Percentiles rank a stretch among this genome's conserved stretches.
phyloP scores from a whole-genome alignment of 2,113 vertebrate species.

The Notechis scutatus region DNA sequence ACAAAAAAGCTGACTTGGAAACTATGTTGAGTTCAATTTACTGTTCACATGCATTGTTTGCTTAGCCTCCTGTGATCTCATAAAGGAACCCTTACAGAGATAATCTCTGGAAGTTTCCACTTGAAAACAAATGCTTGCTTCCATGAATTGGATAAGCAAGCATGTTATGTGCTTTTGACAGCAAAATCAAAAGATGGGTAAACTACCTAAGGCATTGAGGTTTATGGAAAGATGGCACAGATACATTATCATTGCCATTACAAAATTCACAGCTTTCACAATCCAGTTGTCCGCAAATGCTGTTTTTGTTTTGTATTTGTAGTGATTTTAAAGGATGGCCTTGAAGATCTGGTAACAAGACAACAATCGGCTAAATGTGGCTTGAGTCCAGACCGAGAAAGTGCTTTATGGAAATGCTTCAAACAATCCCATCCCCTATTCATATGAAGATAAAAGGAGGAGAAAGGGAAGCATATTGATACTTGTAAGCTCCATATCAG shows the following conservation, averaged over 20 bases:
- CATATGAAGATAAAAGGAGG: not conserved
- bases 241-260: not conserved
- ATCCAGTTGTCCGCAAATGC: not conserved
- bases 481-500: not conserved
- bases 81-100: no score
- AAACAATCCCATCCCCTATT: not conserved
- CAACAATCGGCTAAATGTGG: not conserved
- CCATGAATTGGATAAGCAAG: no score
- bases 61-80: not conserved
- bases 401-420: not conserved
- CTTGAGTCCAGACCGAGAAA: not conserved
- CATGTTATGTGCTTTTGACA: not conserved
- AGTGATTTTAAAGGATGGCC: not conserved
- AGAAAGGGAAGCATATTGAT: not conserved
- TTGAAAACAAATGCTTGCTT: not conserved
- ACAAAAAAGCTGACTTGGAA: not conserved
- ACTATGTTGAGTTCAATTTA: not conserved
- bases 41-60: not conserved
- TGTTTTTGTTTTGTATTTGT: not conserved
- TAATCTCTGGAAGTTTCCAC: not conserved
- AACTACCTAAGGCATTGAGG: no score
- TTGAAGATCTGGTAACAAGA: not conserved
- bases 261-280: not conserved
- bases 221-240: not conserved
- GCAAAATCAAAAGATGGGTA: not conserved